phyloP scores from a whole-genome alignment of 2,113 vertebrate genomes.

The Oreochromis aureus region DNA sequence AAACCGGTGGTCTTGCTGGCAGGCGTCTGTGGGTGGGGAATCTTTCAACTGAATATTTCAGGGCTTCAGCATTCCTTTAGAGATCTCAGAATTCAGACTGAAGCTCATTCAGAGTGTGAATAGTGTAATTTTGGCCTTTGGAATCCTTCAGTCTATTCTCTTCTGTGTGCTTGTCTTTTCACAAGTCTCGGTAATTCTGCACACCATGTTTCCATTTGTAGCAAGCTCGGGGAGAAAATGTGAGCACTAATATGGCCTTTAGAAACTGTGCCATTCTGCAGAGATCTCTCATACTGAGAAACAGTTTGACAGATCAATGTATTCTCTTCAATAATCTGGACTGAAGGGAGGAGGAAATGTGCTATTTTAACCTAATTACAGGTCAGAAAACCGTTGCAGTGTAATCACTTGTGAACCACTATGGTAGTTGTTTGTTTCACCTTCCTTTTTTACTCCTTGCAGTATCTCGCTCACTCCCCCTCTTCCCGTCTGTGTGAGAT shows the following conservation, averaged over 20 bases:
- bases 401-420: constrained; percentile 27
- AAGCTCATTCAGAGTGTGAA: constrained; percentile 34
- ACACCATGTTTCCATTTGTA: constrained; percentile 2
- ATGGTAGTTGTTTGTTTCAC: constrained; percentile 16
- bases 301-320: not conserved
- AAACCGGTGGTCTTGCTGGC: not conserved
- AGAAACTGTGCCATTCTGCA: not conserved
- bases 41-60: constrained; percentile 25
- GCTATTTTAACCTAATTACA: constrained; percentile 19
- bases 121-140: constrained; percentile 17
- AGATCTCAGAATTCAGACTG: constrained; percentile 3
- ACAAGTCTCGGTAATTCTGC: constrained; percentile 7
- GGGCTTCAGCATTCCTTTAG: constrained; percentile 20
- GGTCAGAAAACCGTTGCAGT: constrained; percentile 15
- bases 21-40: constrained; percentile 9
- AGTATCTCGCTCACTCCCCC: constrained; percentile 26
- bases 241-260: not conserved
- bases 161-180: not conserved
- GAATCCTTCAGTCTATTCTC: constrained; percentile 14
- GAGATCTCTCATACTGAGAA: not conserved
- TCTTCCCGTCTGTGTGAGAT: constrained; percentile 46
- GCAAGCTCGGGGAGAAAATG: not conserved
- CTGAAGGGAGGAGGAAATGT: not conserved
- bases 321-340: not conserved
- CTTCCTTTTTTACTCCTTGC: constrained; percentile 23